phyloP scores from a whole-genome alignment of 2,888 invertebrate genomes.

The Pomacea canaliculata region DNA sequence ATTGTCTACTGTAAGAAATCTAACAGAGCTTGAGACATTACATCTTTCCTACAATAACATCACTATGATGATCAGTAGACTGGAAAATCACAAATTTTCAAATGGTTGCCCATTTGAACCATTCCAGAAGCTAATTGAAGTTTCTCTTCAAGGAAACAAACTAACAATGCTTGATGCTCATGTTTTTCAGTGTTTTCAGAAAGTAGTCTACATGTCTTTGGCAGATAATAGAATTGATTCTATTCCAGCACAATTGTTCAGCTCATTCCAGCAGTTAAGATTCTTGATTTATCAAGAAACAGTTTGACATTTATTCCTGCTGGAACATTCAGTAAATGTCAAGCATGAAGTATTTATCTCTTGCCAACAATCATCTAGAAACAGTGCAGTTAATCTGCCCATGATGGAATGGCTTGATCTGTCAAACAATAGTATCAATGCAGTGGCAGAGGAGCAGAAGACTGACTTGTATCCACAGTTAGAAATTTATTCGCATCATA shows the following conservation, averaged over 20 bases:
- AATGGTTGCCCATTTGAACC: constrained; percentile 9
- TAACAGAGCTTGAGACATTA: constrained; percentile 14
- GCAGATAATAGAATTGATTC: constrained; percentile 28
- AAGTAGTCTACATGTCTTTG: constrained; percentile 25
- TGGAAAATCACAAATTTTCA: no score
- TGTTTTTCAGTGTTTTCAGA: constrained; percentile 13
- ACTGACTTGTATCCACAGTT: constrained; percentile 36
- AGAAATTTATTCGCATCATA: no score
- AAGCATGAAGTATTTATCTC: constrained; percentile 35
- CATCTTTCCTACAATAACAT: constrained; percentile 24
- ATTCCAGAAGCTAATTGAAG: constrained; percentile 13
- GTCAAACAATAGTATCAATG: constrained; percentile 37
- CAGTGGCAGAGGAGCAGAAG: constrained; percentile 33
- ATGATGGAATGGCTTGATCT: constrained; percentile 44
- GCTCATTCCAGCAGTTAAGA: constrained; percentile 19
- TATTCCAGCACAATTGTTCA: constrained; percentile 25
- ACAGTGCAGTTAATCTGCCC: constrained; percentile 32
- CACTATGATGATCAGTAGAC: neutral
- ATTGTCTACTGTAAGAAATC: constrained; percentile 5
- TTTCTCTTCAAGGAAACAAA: constrained; percentile 23
- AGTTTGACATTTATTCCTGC: constrained; percentile 26
- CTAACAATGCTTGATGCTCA: constrained; percentile 16
- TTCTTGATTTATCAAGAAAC: constrained; percentile 39
- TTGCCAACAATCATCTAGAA: constrained; percentile 36
- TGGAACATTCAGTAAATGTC: constrained; percentile 27